Conservation (phyloP, 2,888 invertebrate genomes). For the Pristionchus japonicus region DNA sequence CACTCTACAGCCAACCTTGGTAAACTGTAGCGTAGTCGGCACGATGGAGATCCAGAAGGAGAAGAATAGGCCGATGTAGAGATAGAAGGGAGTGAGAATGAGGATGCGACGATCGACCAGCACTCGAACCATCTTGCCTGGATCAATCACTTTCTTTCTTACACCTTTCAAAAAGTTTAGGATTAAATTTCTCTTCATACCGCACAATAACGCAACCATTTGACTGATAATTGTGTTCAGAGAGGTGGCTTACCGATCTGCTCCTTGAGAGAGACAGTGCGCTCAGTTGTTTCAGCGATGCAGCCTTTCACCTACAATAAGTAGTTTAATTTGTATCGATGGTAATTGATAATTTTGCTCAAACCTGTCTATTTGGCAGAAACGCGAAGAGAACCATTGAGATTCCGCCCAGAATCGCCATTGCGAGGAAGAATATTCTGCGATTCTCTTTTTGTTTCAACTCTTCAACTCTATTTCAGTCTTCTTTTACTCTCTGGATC, state of each 20-base stretch:
- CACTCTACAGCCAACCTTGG: not conserved
- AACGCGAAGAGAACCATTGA: not conserved
- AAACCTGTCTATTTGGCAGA: not conserved
- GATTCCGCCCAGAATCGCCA: not conserved
- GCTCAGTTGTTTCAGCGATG: not conserved
- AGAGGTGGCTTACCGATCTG: not conserved
- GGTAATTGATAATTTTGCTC: not conserved
- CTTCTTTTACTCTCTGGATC: no score
- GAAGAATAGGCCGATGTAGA: constrained; percentile 45
- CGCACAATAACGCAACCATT: not conserved
- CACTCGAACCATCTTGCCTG: constrained; percentile 23
- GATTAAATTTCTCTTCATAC: no score
- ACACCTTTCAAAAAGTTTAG: no score
- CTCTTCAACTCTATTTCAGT: not conserved
- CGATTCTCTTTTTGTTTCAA: not conserved
- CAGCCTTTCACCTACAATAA: not conserved
- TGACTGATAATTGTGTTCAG: no score
- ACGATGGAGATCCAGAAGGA: constrained; percentile 36
- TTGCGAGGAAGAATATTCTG: constrained; percentile 23
- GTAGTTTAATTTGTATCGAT: no score
- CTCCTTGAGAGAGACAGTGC: not conserved
- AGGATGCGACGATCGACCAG: constrained; percentile 33
- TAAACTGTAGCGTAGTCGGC: constrained; percentile 28
- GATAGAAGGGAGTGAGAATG: constrained; percentile 37
- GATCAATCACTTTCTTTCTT: not conserved